Base-by-base conservation (phyloP, 2,113 vertebrate genomes). In the Phaetusa simplex region DNA sequence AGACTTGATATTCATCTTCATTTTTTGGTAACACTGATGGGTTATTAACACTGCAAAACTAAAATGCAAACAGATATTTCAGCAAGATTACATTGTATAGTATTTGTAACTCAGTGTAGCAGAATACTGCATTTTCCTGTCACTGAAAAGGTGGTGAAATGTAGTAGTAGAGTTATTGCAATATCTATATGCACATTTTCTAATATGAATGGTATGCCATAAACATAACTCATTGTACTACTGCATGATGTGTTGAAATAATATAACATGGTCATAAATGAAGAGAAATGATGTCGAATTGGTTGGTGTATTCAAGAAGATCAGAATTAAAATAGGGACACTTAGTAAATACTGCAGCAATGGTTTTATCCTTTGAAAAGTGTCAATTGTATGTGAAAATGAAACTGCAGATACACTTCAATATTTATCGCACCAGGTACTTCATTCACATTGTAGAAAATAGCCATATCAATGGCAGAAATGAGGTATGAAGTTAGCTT, bases 171-270 rank as follows among this genome's bases (percentile, higher is more conserved):
- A 97, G 96, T 98, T 97, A 98, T 81, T 98, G 86, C 93, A 96
- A 94, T 96, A 96, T 97, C 96, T 97, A 84, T 94, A 94, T 19
- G 74, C 96, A 97, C 95, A 96, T 98, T 98, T 98, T 98, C 97
- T 96, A 97, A 95, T 98, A 96, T 93, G 91, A 98, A 97, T 97
- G 70, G 82, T 76, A 72, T 81, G 70, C 90, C 95, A 98, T 98
- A 97, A 98, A 98, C 95, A 97, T 98, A 98, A 97, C 94, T 98
- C 97, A 96, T 86, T 95, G 91, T 89, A 88, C 96, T 94, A 92
- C 84, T 72, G 52, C 85, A 43, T 91, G 95, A 98, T 98, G 97
- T 96, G 90, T 97, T 98, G 97, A 97, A 98, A 98, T 98, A 98
- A 98, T 98, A 97, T 83, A 98, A 94, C 93, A 77, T 77, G 93